Evolutionary conservation across 2,888 invertebrate genomes (phyloP), one percentile per base, ranked within the genome.

Genomic region (Eurois occulta): DNA sequence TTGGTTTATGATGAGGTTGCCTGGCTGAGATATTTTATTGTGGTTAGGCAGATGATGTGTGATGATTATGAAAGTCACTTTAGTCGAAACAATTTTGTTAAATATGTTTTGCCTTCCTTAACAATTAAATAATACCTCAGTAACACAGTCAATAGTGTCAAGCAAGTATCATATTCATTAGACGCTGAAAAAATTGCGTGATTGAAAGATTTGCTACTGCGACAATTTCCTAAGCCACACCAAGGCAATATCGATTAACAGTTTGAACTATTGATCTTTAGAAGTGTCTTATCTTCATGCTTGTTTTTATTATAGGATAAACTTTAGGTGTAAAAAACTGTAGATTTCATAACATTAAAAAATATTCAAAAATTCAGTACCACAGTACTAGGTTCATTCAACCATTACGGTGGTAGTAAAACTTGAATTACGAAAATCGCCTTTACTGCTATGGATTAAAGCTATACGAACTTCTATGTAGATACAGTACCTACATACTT

Each of bases 201-300:
- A 75, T 32, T 81, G 11, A 81, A 75, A 75, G 46, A 55, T 75
- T 75, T 55, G 32, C 13, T 55, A 46, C 38, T 43, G n/a, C 3
- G 2, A 32, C 32, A 48, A 75, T 82, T 38, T 75, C 13, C 82
- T 21, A 43, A 64, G 43, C 43, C 38, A 24, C 46, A 55, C n/a
- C 52, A 81, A 81, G n/a, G 46, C n/a, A 75, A 81, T 75, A 38
- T 74, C 32, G 75, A 81, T 81, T 32, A 64, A 78, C 52, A 18
- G 38, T 65, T 55, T 74, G 62, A 78, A 81, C 81, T 52, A 52
- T 80, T 77, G 48, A 72, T 73, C 81, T 74, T 73, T 16, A 52
- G n/a, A 62, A 62, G 11, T 64, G 32, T 46, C 62, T 73, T 52
- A 78, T 81, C 62, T 78, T 64, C 35, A 35, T 16, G 52, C 16